Evolutionary conservation across 2,888 invertebrate species (phyloP), one percentile per base, ranked within the genome.

Genomic region (Luperina testacea): DNA sequence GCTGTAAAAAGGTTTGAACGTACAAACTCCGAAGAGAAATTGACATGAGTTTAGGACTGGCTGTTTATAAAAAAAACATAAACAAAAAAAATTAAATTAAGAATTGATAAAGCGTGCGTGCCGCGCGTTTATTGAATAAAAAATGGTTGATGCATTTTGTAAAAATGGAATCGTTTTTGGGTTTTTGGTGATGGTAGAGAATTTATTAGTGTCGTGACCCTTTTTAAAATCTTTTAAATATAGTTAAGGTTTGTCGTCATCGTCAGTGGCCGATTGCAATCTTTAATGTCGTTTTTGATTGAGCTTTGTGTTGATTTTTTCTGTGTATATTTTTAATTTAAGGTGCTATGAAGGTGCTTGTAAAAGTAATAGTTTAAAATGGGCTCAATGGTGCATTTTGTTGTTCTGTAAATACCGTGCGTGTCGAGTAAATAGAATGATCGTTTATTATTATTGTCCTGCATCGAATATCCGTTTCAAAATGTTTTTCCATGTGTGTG

Each of bases 1-100:
- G 68, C 48, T 27, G 38, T 45, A 51, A 76, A 42, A 76, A 76
- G 38, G 27, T 76, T 51, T 61, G n/a, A 38, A 0, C 17, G 11
- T 71, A 32, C 38, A 57, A 27, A 72, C 45, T 45, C 57, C 11
- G 17, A 13, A 17, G 17, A 67, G 11, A 65, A 65, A 45, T 27
- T 20, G 48, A 6, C 13, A n/a, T 17, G 13, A 27, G 24, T 77
- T 38, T 67, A 67, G 15, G 42, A 53, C 80, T 57, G 64, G 72
- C 57, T 57, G 38, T 45, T 17, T 17, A 45, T 9, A 32, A 78
- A 61, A 64, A 45, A 61, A 65, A 24, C 32, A 32, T 3, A 20
- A 9, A 38, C 17, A 51, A 15, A 32, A 13, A 13, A 17, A 45
- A 20, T 77, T 51, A 42, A 45, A 70, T 57, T 53, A 9, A 32